A percentile compares a stretch with the other conserved stretches of the same genome.
Conservation (phyloP, 2,113 vertebrate genomes). For the Numida meleagris region DNA sequence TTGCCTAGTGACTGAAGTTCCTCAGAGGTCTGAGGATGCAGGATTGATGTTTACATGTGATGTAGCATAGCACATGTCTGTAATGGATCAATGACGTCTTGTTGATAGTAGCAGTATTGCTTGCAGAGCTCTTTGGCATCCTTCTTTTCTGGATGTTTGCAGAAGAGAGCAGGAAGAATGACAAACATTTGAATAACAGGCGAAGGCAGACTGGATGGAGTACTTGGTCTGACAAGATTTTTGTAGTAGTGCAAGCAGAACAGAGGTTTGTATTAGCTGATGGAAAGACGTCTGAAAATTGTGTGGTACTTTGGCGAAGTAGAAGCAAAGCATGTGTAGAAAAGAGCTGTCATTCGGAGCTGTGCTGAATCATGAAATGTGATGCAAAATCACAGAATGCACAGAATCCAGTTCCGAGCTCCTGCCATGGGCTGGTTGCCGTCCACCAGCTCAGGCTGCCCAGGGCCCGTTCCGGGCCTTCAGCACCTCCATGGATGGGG, state of each 20-base stretch:
- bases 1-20: background rate
- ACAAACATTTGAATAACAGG: background rate
- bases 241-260: background rate
- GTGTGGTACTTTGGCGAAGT: background rate
- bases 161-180: background rate
- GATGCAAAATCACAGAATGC: background rate
- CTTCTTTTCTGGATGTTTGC: background rate
- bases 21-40: background rate
- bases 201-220: background rate
- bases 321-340: background rate
- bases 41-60: background rate
- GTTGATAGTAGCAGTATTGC: background rate
- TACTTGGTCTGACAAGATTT: background rate
- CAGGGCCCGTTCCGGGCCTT: background rate
- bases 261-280: background rate
- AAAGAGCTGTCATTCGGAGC: background rate
- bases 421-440: background rate
- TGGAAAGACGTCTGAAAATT: background rate
- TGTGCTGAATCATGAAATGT: background rate
- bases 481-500: background rate
- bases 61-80: background rate
- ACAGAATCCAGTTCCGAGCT: background rate
- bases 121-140: background rate
- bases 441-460: background rate
- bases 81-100: background rate